Evolutionary conservation across 2,113 vertebrate species (phyloP).

Genomic region (Lepus timidus): DNA sequence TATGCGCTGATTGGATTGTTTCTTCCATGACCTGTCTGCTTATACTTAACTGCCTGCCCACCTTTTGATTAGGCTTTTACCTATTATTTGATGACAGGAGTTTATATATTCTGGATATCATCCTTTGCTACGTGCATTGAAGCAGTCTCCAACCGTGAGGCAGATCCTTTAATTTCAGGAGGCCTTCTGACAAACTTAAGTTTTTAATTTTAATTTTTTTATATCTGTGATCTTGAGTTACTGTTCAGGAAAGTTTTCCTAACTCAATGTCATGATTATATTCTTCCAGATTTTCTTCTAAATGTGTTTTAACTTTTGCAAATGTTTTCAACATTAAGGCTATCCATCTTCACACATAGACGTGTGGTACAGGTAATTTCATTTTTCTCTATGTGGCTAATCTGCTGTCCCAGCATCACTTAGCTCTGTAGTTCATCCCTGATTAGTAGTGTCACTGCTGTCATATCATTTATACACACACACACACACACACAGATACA

Average conservation of each 20-base stretch:
- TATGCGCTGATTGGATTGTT: too few species aligned
- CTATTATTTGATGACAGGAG: background rate
- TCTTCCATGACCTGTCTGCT: background rate
- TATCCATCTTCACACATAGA: background rate
- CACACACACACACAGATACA: too few species aligned
- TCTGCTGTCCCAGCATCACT: background rate
- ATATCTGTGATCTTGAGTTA: background rate
- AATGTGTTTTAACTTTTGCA: background rate
- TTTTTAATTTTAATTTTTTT: slow-evolving; percentile 1
- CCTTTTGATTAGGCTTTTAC: background rate
- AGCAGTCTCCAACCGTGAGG: background rate
- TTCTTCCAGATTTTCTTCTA: background rate
- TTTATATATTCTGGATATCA: background rate
- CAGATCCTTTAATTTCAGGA: background rate
- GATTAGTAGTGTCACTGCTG: background rate
- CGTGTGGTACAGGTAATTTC: background rate
- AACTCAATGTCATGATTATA: background rate
- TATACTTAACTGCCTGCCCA: background rate
- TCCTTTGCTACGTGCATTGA: background rate
- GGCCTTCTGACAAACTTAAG: background rate
- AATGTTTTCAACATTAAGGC: background rate
- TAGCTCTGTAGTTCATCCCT: background rate
- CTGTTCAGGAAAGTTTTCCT: background rate
- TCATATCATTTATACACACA: background rate
- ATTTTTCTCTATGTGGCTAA: background rate